Percentiles rank a stretch among this genome's conserved stretches.
These are phyloP conservation scores for Drosophila cyrtoloma DNA, from an alignment of 2,888 invertebrate species.

Conservation along the genomic window DNA sequence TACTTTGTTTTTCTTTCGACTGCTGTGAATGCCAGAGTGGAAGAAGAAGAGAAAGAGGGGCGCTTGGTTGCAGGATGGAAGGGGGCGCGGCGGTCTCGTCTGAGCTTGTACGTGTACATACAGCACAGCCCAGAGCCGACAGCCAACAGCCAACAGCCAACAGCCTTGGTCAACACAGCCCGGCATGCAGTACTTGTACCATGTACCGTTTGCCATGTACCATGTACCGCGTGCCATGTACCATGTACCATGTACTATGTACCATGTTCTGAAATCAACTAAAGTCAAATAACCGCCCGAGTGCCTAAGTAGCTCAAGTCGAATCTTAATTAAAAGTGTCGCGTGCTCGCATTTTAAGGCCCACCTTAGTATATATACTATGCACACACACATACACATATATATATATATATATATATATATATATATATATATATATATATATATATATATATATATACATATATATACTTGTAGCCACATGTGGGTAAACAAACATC, in stretches of 20 bases:
- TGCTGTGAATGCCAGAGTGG: not conserved
- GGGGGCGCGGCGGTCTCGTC: not conserved
- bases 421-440: not conserved
- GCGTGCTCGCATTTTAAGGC: conserved; percentile 29
- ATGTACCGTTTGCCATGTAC: not conserved
- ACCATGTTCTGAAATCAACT: conserved; percentile 2
- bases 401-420: no score
- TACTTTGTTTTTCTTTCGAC: conserved; percentile 4
- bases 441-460: not conserved
- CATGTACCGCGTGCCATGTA: not conserved
- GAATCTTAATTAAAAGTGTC: conserved; percentile 57
- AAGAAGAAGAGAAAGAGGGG: not conserved
- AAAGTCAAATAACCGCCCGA: conserved; percentile 31
- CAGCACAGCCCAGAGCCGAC: not conserved
- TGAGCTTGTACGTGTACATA: conserved; percentile 1
- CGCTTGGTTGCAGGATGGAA: not conserved
- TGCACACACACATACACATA: not conserved
- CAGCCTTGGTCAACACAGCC: conserved; percentile 3
- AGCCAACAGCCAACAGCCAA: not conserved
- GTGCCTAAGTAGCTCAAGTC: conserved; percentile 61
- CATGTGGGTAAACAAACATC: not conserved
- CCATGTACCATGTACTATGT: not conserved
- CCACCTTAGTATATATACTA: not conserved
- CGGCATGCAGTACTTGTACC: conserved; percentile 3
- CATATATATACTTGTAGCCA: not conserved